Evolutionary conservation across 2,888 invertebrate genomes (phyloP), one percentile per base, ranked within the genome.

Genomic region (Campoplex nolae): DNA sequence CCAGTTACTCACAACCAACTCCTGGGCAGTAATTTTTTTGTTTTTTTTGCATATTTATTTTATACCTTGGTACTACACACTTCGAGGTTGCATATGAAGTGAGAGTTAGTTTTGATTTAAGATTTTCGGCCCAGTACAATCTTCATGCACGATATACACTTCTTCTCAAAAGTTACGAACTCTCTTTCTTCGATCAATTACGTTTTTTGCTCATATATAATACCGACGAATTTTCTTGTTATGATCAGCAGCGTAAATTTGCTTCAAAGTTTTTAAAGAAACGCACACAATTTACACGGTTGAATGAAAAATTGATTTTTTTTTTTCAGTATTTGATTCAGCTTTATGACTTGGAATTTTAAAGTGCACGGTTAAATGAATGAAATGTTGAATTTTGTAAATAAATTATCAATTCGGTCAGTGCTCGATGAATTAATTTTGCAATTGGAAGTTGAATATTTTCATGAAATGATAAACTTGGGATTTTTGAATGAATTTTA

Each of bases 41-140:
- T n/a, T 80, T 86, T 80, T 23, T 23, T 23, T 23, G 28, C 35
- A 28, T 77, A 84, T 81, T 83, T 86, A 77, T 76, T 77, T 58
- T 58, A 74, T 67, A 68, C 51, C 76, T 48, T 54, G 54, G 76
- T 58, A 83, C 51, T 23, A 35, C 48, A 32, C 65, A 48, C 42
- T 8, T 35, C 28, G 28, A 62, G 45, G 58, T 62, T 67, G 86
- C 75, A 86, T 83, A 83, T 84, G 81, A 81, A 84, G 73, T 81
- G 86, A 77, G 81, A 73, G 80, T 76, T 68, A 58, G 68, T 13
- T 77, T 84, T 84, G 79, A 86, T 83, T 86, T 84, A 74, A 82
- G 77, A 74, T 84, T 84, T 84, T 77, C 35, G 13, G 45, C n/a
- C 54, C 38, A 67, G 65, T 28, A 51, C 42, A 51, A n/a, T 51